A percentile compares a stretch with the other conserved stretches of the same genome.
phyloP scores from a whole-genome alignment of 2,797 vertebrate genomes.

The Pyrocephalus nanus region DNA sequence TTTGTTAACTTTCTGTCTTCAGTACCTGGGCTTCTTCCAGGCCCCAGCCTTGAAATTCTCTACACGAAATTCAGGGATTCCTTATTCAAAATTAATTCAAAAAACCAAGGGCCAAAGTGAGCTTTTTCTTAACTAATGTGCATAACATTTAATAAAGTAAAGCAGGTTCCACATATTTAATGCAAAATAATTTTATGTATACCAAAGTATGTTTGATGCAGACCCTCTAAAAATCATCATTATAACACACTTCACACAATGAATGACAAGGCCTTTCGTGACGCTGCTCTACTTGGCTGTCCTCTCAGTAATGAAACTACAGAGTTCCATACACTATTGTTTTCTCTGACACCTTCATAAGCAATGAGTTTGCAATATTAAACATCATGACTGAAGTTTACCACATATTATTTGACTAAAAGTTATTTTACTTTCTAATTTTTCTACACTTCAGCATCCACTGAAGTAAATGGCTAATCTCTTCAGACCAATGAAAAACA shows the following conservation, averaged over 20 bases:
- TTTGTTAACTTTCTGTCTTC: neutral
- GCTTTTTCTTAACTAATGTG: fast-evolving
- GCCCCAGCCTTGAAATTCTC: neutral
- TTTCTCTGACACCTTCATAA: neutral
- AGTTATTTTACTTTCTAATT: neutral
- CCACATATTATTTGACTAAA: neutral
- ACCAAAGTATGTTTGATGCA: neutral
- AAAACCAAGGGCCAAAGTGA: neutral
- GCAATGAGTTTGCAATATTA: neutral
- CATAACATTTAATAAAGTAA: neutral
- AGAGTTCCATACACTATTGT: neutral
- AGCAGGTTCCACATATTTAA: neutral
- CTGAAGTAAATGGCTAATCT: neutral
- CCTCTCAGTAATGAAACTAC: neutral
- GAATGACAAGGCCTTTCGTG: neutral
- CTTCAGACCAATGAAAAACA: neutral
- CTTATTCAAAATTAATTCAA: neutral
- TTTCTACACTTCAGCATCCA: neutral
- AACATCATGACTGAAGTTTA: neutral
- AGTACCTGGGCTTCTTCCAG: neutral
- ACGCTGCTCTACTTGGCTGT: neutral
- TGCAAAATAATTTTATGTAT: neutral
- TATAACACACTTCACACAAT: neutral
- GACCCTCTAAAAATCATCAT: neutral
- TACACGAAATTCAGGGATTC: neutral